Conservation (phyloP, 2,888 invertebrate genomes). For the Xestia xanthographa region DNA sequence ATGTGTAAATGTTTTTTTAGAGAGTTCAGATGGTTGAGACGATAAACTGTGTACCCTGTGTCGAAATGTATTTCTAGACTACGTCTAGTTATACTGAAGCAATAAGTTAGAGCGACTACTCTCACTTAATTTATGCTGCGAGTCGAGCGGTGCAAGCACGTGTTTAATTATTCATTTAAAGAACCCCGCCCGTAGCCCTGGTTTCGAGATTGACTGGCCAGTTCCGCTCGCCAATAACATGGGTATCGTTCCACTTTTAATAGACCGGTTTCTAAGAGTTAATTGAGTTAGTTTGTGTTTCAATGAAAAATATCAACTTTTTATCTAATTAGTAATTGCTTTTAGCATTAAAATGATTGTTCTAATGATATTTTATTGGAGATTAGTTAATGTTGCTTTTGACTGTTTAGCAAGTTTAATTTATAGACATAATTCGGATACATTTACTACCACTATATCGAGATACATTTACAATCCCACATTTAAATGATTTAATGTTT, state of each 20-base stretch:
- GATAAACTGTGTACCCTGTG: constrained; percentile 16
- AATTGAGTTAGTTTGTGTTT: constrained; percentile 47
- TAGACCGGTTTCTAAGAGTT: constrained; percentile 57
- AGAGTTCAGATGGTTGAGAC: not conserved
- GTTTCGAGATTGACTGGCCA: constrained; percentile 59
- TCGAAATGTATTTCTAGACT: constrained; percentile 34
- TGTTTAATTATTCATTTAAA: constrained; percentile 70
- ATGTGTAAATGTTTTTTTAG: not conserved
- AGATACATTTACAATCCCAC: too few species aligned
- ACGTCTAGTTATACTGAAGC: constrained; percentile 19
- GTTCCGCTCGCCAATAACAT: constrained; percentile 47
- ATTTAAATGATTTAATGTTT: constrained; percentile 6
- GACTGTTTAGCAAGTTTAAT: not conserved
- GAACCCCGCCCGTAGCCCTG: constrained; percentile 56
- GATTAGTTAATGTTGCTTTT: constrained; percentile 1
- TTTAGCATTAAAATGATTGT: not conserved
- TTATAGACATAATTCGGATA: not conserved
- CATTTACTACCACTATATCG: too few species aligned
- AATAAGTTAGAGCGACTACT: constrained; percentile 45
- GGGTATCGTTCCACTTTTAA: constrained; percentile 58
- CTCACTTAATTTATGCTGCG: constrained; percentile 55
- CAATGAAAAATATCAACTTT: constrained; percentile 43
- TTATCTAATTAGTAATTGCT: constrained; percentile 15
- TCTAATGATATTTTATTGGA: not conserved
- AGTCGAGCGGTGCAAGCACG: constrained; percentile 56